Conservation (phyloP, 1,140 invertebrate genomes). For the Caenorhabditis elegans region WBcel235 BX284604.4:6347501-6348000, state of each 20-base stretch:
- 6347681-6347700: slow-evolving; percentile 73
- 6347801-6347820: background rate
- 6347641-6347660: no score
- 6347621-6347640: no score
- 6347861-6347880: no score
- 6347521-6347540: no score
- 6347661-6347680: no score
- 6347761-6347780: slow-evolving; percentile 81
- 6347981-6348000: no score
- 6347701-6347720: slow-evolving; percentile 82
- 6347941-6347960: no score
- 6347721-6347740: slow-evolving; percentile 81
- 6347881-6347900: no score
- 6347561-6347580: slow-evolving; percentile 76
- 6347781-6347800: slow-evolving; percentile 67
- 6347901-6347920: no score
- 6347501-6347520: no score
- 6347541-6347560: slow-evolving; percentile 78
- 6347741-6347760: slow-evolving; percentile 83
- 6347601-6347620: slow-evolving; percentile 63
- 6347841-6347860: background rate
- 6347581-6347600: slow-evolving; percentile 78
- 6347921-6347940: no score
- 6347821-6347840: background rate
- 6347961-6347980: no score